phyloP scores from a whole-genome alignment of 1,140 invertebrate species.

The Drosophila gunungcola region DNA sequence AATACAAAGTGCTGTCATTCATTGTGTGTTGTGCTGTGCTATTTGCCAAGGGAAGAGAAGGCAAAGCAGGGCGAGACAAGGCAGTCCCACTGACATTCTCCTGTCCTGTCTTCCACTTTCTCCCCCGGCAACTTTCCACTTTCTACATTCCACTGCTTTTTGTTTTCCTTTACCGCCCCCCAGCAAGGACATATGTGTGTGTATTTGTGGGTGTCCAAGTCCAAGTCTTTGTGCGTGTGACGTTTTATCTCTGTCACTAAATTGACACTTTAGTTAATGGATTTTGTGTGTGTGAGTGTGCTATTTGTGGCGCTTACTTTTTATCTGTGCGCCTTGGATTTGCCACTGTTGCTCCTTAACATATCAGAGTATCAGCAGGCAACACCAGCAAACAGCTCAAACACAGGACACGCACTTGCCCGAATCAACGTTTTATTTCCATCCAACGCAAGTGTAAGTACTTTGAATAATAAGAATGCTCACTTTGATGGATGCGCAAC shows the following conservation, averaged over 20 bases:
- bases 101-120: background rate
- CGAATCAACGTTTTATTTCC: slow-evolving; percentile 25
- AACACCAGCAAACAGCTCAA: slow-evolving; percentile 9
- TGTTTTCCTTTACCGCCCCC: slow-evolving; percentile 18
- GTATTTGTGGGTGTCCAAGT: slow-evolving; percentile 41
- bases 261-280: slow-evolving; percentile 84
- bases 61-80: background rate
- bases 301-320: slow-evolving; percentile 63
- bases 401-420: slow-evolving; percentile 67
- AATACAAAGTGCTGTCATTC: slow-evolving; percentile 79
- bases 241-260: slow-evolving; percentile 84
- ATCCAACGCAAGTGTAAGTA: slow-evolving; percentile 59
- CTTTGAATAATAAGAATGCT: slow-evolving; percentile 83
- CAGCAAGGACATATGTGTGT: slow-evolving; percentile 31
- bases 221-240: slow-evolving; percentile 61
- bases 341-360: slow-evolving; percentile 63
- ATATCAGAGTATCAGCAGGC: slow-evolving; percentile 1
- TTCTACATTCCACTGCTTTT: background rate
- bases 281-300: slow-evolving; percentile 79
- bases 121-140: background rate
- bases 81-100: slow-evolving; percentile 31
- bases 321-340: slow-evolving; percentile 49
- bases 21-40: slow-evolving; percentile 74
- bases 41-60: slow-evolving; percentile 39
- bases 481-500: slow-evolving; percentile 78